Conservation (phyloP, 2,888 invertebrate genomes). For the Strigamia transsilvanica region DNA sequence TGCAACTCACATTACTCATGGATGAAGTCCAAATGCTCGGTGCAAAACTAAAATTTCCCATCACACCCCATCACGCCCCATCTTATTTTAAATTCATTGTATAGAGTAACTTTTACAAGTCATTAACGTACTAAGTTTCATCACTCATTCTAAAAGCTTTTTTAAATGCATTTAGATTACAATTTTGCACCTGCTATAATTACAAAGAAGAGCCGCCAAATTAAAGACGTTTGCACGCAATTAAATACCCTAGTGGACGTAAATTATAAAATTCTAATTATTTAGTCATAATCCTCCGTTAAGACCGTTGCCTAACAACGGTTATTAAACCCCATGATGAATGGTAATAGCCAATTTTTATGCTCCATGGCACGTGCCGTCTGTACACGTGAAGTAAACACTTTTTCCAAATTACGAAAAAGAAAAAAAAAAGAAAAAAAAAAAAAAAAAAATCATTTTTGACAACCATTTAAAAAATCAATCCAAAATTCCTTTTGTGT, state of each 20-base stretch:
- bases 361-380: not conserved
- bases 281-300: not conserved
- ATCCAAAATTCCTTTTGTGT: not conserved
- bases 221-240: slow-evolving; percentile 1
- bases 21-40: not conserved
- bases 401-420: not conserved
- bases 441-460: too few relatives aligned
- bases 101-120: not conserved
- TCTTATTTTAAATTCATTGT: not conserved
- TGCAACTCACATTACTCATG: not conserved
- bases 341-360: not conserved
- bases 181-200: slow-evolving; percentile 11
- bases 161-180: slow-evolving; percentile 10
- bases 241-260: not conserved
- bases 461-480: not conserved
- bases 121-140: not conserved
- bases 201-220: slow-evolving; percentile 7
- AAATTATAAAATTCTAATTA: not conserved
- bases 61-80: not conserved
- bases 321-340: not conserved
- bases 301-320: not conserved
- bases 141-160: not conserved
- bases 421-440: not conserved
- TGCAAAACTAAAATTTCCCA: not conserved
- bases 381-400: not conserved